Conservation (phyloP, 2,888 invertebrate species). For the Eledona agricola region DNA sequence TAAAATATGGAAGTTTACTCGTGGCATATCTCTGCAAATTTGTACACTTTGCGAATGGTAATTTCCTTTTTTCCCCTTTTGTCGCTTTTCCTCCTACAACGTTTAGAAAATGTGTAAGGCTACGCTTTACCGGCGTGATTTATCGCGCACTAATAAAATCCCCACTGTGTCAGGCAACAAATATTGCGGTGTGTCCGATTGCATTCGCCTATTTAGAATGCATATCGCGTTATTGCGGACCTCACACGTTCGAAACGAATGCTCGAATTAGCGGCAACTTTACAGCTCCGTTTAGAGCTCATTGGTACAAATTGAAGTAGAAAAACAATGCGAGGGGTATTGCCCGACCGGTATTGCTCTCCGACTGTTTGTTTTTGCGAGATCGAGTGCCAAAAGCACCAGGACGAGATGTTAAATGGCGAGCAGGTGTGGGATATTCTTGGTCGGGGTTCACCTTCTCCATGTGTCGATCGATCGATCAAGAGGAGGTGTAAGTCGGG, state of each 20-base stretch:
- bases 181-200: conserved; percentile 43
- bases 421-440: conserved; percentile 22
- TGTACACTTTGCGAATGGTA: conserved; percentile 40
- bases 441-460: neutral
- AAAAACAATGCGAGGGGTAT: conserved; percentile 8
- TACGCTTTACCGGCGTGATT: conserved; percentile 51
- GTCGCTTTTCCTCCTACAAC: conserved; percentile 42
- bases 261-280: conserved; percentile 38
- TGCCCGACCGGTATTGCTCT: conserved; percentile 5
- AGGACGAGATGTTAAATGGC: conserved; percentile 22
- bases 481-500: conserved; percentile 3
- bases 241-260: conserved; percentile 50
- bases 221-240: conserved; percentile 50
- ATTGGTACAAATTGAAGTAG: conserved; percentile 9
- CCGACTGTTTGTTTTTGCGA: conserved; percentile 14
- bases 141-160: conserved; percentile 53
- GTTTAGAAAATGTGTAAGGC: conserved; percentile 33
- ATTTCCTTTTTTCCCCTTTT: conserved; percentile 36
- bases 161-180: conserved; percentile 46
- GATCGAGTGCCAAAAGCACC: conserved; percentile 20
- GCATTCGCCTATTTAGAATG: conserved; percentile 50
- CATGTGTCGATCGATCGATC: neutral
- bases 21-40: conserved; percentile 34
- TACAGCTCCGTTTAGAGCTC: conserved; percentile 19
- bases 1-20: conserved; percentile 36